Evolutionary conservation across 2,797 vertebrate genomes (phyloP).

Genomic region (Phrynocephalus forsythii): DNA sequence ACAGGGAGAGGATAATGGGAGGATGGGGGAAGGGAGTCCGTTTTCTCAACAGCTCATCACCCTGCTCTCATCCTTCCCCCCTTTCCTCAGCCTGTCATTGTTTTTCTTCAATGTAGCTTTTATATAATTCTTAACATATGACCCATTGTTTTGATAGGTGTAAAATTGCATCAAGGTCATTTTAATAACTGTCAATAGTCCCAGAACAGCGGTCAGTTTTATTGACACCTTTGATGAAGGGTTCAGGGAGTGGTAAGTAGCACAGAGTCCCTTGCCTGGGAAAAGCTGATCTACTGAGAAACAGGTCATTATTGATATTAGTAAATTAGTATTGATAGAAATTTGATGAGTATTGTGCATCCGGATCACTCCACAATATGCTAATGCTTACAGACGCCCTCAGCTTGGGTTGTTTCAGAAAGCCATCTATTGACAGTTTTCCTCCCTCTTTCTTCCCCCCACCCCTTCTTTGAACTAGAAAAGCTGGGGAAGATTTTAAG

Average conservation of each 20-base stretch:
- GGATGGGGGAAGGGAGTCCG: slow-evolving; percentile 52
- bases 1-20: slow-evolving; percentile 27
- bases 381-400: slow-evolving; percentile 73
- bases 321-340: slow-evolving; percentile 99
- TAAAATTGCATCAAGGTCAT: slow-evolving; percentile 97
- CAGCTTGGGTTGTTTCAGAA: slow-evolving; percentile 44
- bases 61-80: no score
- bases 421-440: slow-evolving; percentile 33
- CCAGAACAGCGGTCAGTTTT: slow-evolving; percentile 86
- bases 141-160: slow-evolving; percentile 87
- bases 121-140: slow-evolving; percentile 87
- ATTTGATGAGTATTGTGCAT: slow-evolving; percentile 88
- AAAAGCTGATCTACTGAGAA: slow-evolving; percentile 85
- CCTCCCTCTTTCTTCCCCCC: neutral
- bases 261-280: slow-evolving; percentile 69
- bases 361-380: slow-evolving; percentile 85
- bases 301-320: slow-evolving; percentile 95
- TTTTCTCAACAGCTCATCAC: slow-evolving; percentile 28
- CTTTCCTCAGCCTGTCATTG: slow-evolving; percentile 46
- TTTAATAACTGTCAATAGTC: slow-evolving; percentile 96
- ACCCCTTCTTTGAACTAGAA: neutral
- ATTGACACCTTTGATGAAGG: slow-evolving; percentile 87
- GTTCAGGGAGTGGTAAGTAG: slow-evolving; percentile 75
- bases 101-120: slow-evolving; percentile 75
- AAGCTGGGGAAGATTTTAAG: accelerated